Percentiles rank a stretch among this genome's conserved stretches.
Conservation (phyloP, 2,888 invertebrate genomes). For the Troides oblongomaculatus region DNA sequence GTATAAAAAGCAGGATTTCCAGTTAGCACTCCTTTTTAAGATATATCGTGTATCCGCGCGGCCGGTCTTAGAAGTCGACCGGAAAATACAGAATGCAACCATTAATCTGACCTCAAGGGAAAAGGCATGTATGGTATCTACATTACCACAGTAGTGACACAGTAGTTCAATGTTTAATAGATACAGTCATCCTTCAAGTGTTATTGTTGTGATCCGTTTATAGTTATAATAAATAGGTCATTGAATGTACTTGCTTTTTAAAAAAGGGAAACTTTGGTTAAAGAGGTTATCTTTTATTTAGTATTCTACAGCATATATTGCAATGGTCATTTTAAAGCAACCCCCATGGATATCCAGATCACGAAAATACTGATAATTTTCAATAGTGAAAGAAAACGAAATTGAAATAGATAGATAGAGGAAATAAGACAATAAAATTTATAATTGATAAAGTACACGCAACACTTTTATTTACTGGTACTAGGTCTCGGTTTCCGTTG, state of each 20-base stretch:
- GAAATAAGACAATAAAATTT: not conserved
- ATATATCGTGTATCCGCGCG: constrained; percentile 54
- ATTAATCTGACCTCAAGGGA: constrained; percentile 47
- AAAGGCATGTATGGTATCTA: constrained; percentile 44
- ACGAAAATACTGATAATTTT: too few species aligned
- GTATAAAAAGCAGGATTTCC: constrained; percentile 49
- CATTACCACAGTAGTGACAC: constrained; percentile 32
- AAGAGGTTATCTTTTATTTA: not conserved
- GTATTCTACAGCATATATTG: not conserved
- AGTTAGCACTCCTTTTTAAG: constrained; percentile 59
- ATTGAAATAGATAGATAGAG: not conserved
- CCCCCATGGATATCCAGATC: too few species aligned
- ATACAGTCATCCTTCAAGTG: not conserved
- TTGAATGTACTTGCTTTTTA: not conserved
- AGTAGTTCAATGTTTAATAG: not conserved
- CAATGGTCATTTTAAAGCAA: too few species aligned
- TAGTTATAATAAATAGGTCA: not conserved
- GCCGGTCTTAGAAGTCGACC: constrained; percentile 55
- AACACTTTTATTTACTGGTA: not conserved
- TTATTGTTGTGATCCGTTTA: not conserved
- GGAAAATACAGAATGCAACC: constrained; percentile 51
- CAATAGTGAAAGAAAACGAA: too few species aligned
- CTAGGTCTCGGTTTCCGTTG: too few species aligned
- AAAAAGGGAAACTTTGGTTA: not conserved
- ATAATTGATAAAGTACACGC: not conserved